Evolutionary conservation across 2,888 invertebrate species (phyloP).

Genomic region (Dorcus hopei): DNA sequence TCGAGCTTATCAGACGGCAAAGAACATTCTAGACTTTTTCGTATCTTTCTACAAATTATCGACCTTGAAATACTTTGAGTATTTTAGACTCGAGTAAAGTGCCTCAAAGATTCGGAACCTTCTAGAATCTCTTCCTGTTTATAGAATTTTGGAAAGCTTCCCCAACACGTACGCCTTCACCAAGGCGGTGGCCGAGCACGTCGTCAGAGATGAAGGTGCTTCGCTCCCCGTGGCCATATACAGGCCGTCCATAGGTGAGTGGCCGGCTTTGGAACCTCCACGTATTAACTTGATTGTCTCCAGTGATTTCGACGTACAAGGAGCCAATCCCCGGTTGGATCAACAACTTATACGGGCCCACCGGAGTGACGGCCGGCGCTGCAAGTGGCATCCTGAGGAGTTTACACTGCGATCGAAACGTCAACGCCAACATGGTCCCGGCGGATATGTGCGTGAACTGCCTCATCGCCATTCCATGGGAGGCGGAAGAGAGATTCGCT

Average conservation of each 20-base stretch:
- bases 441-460: constrained; percentile 82
- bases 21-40: too few relatives aligned
- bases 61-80: too few relatives aligned
- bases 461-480: constrained; percentile 75
- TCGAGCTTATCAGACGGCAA: too few relatives aligned
- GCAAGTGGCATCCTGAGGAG: constrained; percentile 74
- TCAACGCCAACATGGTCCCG: constrained; percentile 72
- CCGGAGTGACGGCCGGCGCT: constrained; percentile 69
- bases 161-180: constrained; percentile 93
- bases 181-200: constrained; percentile 82
- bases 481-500: constrained; percentile 48
- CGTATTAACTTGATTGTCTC: too few relatives aligned
- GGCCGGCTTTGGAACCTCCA: too few relatives aligned
- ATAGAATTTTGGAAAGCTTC: constrained; percentile 64
- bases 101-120: not conserved
- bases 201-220: constrained; percentile 62
- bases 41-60: too few relatives aligned
- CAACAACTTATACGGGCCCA: constrained; percentile 88
- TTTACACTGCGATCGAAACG: constrained; percentile 66
- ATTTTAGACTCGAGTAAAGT: too few relatives aligned
- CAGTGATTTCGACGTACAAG: constrained; percentile 65
- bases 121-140: not conserved
- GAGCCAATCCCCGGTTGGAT: constrained; percentile 84
- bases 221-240: constrained; percentile 79
- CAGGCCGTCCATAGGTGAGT: constrained; percentile 77